These are phyloP conservation scores for Hirtodrosophila duncani DNA, from an alignment of 2,888 invertebrate species.

Conservation along the genomic window DNA sequence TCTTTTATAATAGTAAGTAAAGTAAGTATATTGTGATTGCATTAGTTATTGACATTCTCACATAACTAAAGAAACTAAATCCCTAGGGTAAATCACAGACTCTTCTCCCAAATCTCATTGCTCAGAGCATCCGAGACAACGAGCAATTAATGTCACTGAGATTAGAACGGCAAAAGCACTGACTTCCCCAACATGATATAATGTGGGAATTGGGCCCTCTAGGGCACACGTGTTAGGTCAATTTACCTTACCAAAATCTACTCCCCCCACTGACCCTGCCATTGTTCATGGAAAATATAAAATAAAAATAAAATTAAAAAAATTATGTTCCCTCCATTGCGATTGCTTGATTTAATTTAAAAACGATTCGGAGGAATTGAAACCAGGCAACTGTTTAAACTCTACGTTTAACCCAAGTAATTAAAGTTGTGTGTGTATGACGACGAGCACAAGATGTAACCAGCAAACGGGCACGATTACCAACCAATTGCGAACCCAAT, in stretches of 20 bases:
- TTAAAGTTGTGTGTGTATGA: constrained; percentile 54
- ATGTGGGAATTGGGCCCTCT: constrained; percentile 48
- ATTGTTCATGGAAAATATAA: background rate
- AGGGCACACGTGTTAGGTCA: constrained; percentile 25
- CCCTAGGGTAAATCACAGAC: no score
- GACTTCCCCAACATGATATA: constrained; percentile 46
- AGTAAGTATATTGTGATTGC: no score
- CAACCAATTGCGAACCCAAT: constrained; percentile 4
- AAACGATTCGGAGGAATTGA: constrained; percentile 60
- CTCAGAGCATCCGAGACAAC: no score
- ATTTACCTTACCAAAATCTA: no score
- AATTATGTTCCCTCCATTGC: constrained; percentile 20
- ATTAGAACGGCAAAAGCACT: constrained; percentile 23
- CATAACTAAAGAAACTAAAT: no score
- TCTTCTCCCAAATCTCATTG: no score
- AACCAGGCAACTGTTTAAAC: constrained; percentile 53
- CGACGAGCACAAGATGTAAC: constrained; percentile 17
- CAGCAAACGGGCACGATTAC: constrained; percentile 24
- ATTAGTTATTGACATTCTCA: no score
- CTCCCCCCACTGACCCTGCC: no score
- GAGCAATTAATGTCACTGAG: constrained; percentile 47
- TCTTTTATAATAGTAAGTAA: no score
- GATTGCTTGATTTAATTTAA: constrained; percentile 63
- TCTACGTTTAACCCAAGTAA: constrained; percentile 67
- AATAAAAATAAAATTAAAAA: background rate